Evolutionary conservation across 2,797 vertebrate genomes (phyloP), one percentile per base, ranked within the genome.

Genomic region (Coccyzus lansbergi): DNA sequence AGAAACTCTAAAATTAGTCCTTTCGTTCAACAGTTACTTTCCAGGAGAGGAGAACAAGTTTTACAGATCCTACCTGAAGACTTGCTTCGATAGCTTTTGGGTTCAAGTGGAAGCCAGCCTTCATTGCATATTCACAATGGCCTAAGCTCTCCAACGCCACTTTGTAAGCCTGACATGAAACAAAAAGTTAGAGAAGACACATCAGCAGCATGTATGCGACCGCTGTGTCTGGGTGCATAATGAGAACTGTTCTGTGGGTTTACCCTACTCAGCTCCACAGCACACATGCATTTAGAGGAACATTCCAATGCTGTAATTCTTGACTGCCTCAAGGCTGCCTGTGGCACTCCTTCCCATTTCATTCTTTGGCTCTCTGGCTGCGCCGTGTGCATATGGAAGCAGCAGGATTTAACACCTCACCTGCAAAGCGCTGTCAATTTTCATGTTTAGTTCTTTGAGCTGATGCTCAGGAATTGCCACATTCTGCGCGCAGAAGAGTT

Each of bases 401-500:
- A 55, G 26, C 28, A 64, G 49, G 52, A 52, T 62, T 82, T 26
- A 70, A 94, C 75, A 88, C 82, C 94, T 92, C 77, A 99, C 99
- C 98, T 99, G 99, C 97, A 99, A 97, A 98, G 99, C 99, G 92
- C 98, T 98, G 98, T 99, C 99, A 29, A 99, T 99, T 98, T 99
- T 99, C 96, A 98, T 84, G 96, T 99, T 99, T 86, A 99, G 98
- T 79, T 99, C 99, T 97, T 99, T 99, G 84, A 99, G 98, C 97
- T 99, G 99, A 97, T 99, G 99, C 94, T 99, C 99, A 42, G 99
- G 99, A 95, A 99, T 99, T 82, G 98, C 98, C 89, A 98, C 98
- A 94, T 98, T 99, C 96, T 99, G 99, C 33, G 99, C 99, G 97
- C 99, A 99, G 98, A 99, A 99, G 94, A 99, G 99, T 82, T 99